Conservation (phyloP, 2,113 vertebrate genomes). For the Gadus macrocephalus region DNA sequence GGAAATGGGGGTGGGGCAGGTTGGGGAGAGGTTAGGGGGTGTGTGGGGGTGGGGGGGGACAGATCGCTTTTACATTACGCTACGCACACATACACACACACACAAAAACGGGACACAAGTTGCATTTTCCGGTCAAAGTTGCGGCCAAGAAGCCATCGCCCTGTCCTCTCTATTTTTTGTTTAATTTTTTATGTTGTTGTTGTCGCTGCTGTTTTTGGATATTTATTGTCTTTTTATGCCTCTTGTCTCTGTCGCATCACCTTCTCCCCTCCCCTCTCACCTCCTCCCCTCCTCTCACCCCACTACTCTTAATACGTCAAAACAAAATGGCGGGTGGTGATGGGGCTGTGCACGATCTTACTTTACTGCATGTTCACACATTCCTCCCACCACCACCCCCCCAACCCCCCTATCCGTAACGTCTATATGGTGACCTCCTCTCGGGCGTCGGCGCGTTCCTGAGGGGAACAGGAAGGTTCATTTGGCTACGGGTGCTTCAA, state of each 20-base stretch:
- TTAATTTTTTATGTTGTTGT: slow-evolving; percentile 8
- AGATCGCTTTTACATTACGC: slow-evolving; percentile 77
- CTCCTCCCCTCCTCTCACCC: no score
- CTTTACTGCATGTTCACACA: no score
- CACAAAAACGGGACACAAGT: slow-evolving; percentile 78
- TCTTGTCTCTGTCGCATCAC: slow-evolving; percentile 13
- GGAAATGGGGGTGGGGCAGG: slow-evolving; percentile 20
- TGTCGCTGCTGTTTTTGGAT: neutral
- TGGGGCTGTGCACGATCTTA: no score
- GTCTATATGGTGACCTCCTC: no score
- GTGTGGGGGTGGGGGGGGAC: slow-evolving; percentile 47
- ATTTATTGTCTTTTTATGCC: neutral
- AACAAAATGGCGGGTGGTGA: neutral
- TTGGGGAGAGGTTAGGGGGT: slow-evolving; percentile 31
- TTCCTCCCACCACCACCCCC: no score
- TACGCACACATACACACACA: slow-evolving; percentile 79
- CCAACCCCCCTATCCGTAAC: neutral
- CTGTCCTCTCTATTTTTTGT: slow-evolving; percentile 36
- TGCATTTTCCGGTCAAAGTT: slow-evolving; percentile 77
- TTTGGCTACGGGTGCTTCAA: no score
- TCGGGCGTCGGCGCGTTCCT: no score
- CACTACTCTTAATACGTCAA: no score
- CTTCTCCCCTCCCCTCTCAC: neutral
- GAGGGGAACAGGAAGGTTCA: no score
- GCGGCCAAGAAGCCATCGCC: slow-evolving; percentile 32